phyloP scores from a whole-genome alignment of 2,888 invertebrate genomes.

The Eupelmus urozonus region DNA sequence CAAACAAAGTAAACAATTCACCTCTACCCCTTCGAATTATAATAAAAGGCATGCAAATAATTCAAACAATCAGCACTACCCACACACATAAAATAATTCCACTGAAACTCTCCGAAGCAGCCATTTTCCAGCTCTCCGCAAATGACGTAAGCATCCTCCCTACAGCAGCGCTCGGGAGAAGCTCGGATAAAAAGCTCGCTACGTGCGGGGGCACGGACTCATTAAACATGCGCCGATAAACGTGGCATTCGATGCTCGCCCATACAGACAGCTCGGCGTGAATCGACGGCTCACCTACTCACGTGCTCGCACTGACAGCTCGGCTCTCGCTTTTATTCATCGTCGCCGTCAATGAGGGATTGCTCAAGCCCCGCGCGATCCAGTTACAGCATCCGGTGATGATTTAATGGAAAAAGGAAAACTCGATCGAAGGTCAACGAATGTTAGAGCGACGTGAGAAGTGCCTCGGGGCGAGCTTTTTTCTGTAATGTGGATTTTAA shows the following conservation, averaged over 20 bases:
- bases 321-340: conserved; percentile 20
- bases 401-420: not conserved
- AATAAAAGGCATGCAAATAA: too few species aligned
- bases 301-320: not conserved
- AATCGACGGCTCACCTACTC: conserved; percentile 17
- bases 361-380: conserved; percentile 1
- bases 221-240: not conserved
- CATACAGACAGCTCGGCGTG: not conserved
- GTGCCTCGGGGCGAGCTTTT: too few species aligned
- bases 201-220: not conserved
- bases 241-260: not conserved
- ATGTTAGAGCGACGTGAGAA: too few species aligned
- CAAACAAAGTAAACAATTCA: too few species aligned
- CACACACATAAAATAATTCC: too few species aligned
- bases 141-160: too few species aligned
- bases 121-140: too few species aligned
- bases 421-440: not conserved
- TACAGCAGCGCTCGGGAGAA: too few species aligned
- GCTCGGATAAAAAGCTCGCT: not conserved
- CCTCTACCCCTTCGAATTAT: too few species aligned
- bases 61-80: too few species aligned
- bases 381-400: conserved; percentile 19
- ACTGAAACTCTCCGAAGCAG: too few species aligned
- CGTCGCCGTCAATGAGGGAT: not conserved
- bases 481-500: too few species aligned